Conservation (phyloP, 2,797 vertebrate genomes). For the Sebastes elongatus region DNA sequence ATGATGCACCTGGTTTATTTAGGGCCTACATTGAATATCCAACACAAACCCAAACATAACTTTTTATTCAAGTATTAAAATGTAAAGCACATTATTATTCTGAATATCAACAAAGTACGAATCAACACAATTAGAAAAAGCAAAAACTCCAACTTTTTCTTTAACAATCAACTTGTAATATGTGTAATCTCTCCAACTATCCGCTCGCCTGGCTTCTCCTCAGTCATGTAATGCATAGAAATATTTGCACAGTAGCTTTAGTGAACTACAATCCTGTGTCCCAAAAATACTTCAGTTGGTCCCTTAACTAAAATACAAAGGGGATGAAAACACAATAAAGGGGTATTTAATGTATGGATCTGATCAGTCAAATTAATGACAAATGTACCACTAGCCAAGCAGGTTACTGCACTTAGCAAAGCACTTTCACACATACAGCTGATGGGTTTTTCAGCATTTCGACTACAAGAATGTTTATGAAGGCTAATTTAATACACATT, state of each 20-base stretch:
- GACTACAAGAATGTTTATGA: constrained; percentile 46
- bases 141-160: constrained; percentile 73
- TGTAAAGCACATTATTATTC: constrained; percentile 85
- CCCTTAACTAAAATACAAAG: constrained; percentile 78
- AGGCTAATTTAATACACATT: constrained; percentile 51
- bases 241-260: constrained; percentile 82
- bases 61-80: constrained; percentile 90
- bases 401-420: constrained; percentile 66
- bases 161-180: constrained; percentile 75
- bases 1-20: constrained; percentile 35
- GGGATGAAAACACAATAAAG: constrained; percentile 38
- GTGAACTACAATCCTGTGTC: constrained; percentile 80
- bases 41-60: constrained; percentile 79
- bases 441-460: constrained; percentile 33
- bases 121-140: constrained; percentile 85
- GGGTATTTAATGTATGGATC: constrained; percentile 37
- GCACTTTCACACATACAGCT: constrained; percentile 53
- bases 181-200: constrained; percentile 54
- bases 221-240: constrained; percentile 85
- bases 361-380: constrained; percentile 43
- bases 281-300: constrained; percentile 79
- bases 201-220: constrained; percentile 51
- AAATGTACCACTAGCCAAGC: constrained; percentile 49
- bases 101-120: constrained; percentile 84
- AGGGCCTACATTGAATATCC: constrained; percentile 32